Evolutionary conservation across 2,797 vertebrate genomes (phyloP).

Genomic region (Pipistrellus pipistrellus): DNA sequence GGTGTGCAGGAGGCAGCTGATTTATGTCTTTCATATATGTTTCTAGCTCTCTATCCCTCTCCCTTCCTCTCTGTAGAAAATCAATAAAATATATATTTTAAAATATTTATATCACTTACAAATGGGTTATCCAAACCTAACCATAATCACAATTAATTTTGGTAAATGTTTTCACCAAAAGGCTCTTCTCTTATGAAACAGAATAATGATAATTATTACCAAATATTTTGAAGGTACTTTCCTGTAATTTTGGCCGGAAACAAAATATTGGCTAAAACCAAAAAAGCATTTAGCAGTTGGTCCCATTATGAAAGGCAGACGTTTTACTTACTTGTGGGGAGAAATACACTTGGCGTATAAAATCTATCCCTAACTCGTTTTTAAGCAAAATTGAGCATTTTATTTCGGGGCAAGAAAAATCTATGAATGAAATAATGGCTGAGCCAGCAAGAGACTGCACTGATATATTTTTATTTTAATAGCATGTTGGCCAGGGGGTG

Average conservation of each 20-base stretch:
- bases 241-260: conserved; percentile 49
- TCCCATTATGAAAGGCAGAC: conserved; percentile 66
- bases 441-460: neutral
- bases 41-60: too few species aligned
- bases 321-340: conserved; percentile 64
- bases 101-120: conserved; percentile 21
- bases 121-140: neutral
- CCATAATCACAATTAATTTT: conserved; percentile 26
- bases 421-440: conserved; percentile 28
- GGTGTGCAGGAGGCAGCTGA: too few species aligned
- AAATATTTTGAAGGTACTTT: conserved; percentile 73
- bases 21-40: too few species aligned
- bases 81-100: neutral
- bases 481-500: neutral
- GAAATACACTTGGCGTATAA: conserved; percentile 52
- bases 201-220: conserved; percentile 40
- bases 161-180: conserved; percentile 20
- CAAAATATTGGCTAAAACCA: conserved; percentile 63
- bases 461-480: conserved; percentile 19
- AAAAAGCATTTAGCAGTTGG: conserved; percentile 68
- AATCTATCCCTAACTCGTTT: conserved; percentile 59
- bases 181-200: conserved; percentile 17
- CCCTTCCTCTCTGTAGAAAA: too few species aligned
- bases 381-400: conserved; percentile 67
- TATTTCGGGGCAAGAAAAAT: conserved; percentile 46